phyloP scores from a whole-genome alignment of 2,113 vertebrate species.

The Sapayoa aenigma region DNA sequence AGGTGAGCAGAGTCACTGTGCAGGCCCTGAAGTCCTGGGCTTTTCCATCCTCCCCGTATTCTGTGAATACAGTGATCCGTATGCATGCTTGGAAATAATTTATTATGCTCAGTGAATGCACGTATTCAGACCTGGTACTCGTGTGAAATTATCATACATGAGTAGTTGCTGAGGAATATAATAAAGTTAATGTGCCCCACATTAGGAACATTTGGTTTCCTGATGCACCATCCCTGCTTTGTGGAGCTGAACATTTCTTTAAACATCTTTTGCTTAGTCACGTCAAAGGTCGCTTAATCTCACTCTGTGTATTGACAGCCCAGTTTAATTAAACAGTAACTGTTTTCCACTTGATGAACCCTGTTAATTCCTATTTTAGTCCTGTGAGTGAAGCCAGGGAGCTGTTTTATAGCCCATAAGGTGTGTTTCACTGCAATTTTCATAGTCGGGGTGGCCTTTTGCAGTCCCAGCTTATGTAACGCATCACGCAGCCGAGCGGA shows the following conservation, averaged over 20 bases:
- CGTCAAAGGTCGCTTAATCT: neutral
- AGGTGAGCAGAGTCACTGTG: neutral
- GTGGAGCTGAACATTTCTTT: neutral
- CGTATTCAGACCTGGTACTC: fast-evolving
- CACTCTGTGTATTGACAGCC: neutral
- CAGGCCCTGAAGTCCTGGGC: neutral
- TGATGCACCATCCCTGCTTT: neutral
- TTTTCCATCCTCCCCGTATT: neutral
- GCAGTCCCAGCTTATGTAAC: neutral
- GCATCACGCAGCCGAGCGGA: fast-evolving
- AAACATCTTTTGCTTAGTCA: neutral
- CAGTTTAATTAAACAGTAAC: neutral
- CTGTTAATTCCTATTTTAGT: neutral
- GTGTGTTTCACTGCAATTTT: neutral
- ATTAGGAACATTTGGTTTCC: neutral
- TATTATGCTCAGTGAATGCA: neutral
- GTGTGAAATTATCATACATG: neutral
- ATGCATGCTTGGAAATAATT: neutral
- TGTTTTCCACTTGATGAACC: neutral
- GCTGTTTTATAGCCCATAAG: neutral
- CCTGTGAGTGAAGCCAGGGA: neutral
- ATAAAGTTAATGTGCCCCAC: neutral
- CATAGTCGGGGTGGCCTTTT: neutral
- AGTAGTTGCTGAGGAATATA: neutral
- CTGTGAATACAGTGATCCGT: neutral